These are phyloP conservation scores for Coecobrya sp. DNA, from an alignment of 2,888 invertebrate species.

Conservation along the genomic window DNA sequence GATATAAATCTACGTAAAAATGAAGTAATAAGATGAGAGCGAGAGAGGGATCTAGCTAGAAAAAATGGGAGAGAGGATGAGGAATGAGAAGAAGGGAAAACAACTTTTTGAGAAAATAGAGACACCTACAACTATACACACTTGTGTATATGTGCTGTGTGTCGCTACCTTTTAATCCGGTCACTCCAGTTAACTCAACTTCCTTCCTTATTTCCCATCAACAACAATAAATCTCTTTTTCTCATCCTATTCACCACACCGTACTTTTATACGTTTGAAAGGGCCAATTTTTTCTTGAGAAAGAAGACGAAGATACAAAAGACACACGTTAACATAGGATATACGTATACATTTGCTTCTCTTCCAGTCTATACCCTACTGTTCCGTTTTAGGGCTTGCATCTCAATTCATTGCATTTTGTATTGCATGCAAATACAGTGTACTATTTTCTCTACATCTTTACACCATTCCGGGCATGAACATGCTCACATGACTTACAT, in stretches of 20 bases:
- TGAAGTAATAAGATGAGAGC: slow-evolving; percentile 37
- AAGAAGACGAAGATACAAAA: slow-evolving; percentile 1
- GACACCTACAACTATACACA: slow-evolving; percentile 44
- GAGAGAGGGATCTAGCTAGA: not conserved
- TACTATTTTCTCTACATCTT: not conserved
- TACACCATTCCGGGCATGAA: not conserved
- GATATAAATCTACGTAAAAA: slow-evolving; percentile 67
- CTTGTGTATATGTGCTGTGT: slow-evolving; percentile 35
- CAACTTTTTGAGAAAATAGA: slow-evolving; percentile 63
- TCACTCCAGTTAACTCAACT: slow-evolving; percentile 84
- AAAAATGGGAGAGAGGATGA: slow-evolving; percentile 37
- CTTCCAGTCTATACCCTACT: not conserved
- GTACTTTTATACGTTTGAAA: slow-evolving; percentile 51
- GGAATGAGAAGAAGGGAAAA: slow-evolving; percentile 46
- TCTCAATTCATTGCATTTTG: not conserved
- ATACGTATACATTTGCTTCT: not conserved
- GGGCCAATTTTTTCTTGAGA: slow-evolving; percentile 20
- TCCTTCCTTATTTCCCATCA: slow-evolving; percentile 86
- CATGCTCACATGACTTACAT: not conserved
- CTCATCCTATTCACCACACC: slow-evolving; percentile 80
- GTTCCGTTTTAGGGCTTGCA: not conserved
- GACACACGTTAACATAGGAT: not conserved
- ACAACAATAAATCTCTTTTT: slow-evolving; percentile 85
- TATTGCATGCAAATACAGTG: slow-evolving; percentile 7
- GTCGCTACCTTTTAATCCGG: slow-evolving; percentile 81